phyloP scores from a whole-genome alignment of 2,797 vertebrate genomes.

The Avahi laniger region DNA sequence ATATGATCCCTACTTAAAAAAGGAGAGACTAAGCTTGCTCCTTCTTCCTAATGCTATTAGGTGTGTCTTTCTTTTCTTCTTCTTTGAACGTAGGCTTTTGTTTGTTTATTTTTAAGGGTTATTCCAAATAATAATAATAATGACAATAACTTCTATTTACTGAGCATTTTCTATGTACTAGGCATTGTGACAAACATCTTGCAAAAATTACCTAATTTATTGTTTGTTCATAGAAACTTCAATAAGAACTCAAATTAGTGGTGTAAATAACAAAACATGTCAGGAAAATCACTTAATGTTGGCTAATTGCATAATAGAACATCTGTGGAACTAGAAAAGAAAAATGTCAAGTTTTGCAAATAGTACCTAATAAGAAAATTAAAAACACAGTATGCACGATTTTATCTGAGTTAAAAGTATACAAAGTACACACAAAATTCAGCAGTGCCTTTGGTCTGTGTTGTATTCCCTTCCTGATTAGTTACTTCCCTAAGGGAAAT shows the following conservation, averaged over 20 bases:
- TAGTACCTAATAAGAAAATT: background rate
- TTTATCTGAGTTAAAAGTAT: constrained; percentile 11
- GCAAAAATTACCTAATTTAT: background rate
- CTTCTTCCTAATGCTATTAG: background rate
- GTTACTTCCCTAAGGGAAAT: background rate
- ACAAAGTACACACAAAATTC: background rate
- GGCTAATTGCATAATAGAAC: background rate
- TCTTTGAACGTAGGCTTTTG: background rate
- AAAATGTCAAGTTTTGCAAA: constrained; percentile 9
- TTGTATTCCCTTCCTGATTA: background rate
- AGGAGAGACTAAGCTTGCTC: background rate
- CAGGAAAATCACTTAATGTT: background rate
- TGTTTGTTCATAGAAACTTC: background rate
- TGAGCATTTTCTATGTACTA: background rate
- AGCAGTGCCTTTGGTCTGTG: background rate
- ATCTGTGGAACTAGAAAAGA: background rate
- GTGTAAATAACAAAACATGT: background rate
- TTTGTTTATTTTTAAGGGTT: background rate
- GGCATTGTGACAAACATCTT: background rate
- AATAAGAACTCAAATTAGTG: background rate
- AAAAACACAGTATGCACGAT: background rate
- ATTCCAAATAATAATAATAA: background rate
- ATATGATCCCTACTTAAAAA: background rate
- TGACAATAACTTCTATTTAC: background rate
- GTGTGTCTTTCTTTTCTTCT: background rate